Evolutionary conservation across 92 coral and sea anemone species (phyloP).

Genomic region (Micromussa lordhowensis): DNA sequence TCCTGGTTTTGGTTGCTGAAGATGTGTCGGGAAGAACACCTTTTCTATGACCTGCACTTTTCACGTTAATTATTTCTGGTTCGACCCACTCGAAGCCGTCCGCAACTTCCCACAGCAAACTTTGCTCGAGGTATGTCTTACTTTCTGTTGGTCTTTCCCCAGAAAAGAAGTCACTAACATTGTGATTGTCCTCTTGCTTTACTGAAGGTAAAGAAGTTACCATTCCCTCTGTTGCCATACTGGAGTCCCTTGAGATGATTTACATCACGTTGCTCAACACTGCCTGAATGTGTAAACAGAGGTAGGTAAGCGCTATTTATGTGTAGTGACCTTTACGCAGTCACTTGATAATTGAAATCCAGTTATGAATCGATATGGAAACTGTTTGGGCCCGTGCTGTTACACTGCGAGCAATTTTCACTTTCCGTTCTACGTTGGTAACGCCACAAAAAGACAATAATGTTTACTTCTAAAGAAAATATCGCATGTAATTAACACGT

Average conservation of each 20-base stretch:
- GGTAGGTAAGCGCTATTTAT: neutral
- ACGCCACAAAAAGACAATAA: neutral
- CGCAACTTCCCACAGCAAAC: constrained; percentile 20
- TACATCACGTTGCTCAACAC: neutral
- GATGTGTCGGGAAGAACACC: constrained; percentile 11
- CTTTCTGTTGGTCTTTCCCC: constrained; percentile 10
- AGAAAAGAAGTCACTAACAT: too few species aligned
- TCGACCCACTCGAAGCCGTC: neutral
- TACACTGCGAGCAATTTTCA: neutral
- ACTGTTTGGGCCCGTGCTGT: neutral
- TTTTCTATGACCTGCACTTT: neutral
- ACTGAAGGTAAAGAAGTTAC: constrained; percentile 28
- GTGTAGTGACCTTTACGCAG: neutral
- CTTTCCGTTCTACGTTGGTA: constrained; percentile 13
- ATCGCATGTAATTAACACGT: constrained; percentile 1
- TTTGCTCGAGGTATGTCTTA: constrained; percentile 14
- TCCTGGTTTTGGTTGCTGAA: neutral
- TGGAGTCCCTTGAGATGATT: neutral
- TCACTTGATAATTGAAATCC: neutral
- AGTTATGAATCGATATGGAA: too few species aligned
- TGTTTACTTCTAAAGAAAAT: constrained; percentile 11
- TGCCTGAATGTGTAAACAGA: neutral
- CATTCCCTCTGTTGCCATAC: constrained; percentile 20
- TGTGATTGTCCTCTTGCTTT: constrained; percentile 1
- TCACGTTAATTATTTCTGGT: neutral